Evolutionary conservation across 2,797 vertebrate genomes (phyloP).

Genomic region (Gymnothorax reevesii): DNA sequence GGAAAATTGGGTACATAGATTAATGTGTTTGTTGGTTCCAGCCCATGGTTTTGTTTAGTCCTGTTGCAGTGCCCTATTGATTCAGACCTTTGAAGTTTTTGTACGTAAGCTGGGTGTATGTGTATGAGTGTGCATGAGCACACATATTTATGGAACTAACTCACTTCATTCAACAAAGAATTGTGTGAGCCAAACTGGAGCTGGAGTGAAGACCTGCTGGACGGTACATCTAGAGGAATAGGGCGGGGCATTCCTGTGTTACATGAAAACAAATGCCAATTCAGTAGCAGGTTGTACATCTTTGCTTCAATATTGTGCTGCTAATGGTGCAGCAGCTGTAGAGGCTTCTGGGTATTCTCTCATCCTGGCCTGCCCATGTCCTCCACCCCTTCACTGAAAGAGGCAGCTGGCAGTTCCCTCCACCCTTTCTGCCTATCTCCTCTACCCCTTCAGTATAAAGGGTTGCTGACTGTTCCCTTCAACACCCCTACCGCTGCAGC

Average conservation of each 20-base stretch:
- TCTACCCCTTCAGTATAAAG: background rate
- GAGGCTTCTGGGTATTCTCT: background rate
- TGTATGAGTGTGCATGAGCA: background rate
- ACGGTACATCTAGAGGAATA: no score
- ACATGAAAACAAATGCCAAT: no score
- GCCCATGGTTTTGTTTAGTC: background rate
- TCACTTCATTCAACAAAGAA: no score
- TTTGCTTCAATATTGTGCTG: background rate
- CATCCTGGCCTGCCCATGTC: background rate
- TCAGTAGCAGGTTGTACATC: background rate
- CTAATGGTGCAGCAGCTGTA: conserved; percentile 1
- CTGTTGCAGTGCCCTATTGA: background rate
- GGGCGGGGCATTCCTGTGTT: no score
- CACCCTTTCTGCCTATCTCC: background rate
- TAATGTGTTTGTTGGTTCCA: background rate
- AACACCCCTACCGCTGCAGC: background rate
- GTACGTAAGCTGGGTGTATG: background rate
- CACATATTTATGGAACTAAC: background rate
- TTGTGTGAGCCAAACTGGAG: no score
- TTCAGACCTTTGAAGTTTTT: background rate
- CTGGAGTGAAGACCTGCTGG: no score
- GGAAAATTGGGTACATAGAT: no score
- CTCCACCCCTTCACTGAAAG: background rate
- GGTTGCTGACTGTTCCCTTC: background rate
- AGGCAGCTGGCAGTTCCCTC: background rate